Evolutionary conservation across 2,113 vertebrate genomes (phyloP), one percentile per base, ranked within the genome.

Genomic region (Petrocephalus microphthalmus): DNA sequence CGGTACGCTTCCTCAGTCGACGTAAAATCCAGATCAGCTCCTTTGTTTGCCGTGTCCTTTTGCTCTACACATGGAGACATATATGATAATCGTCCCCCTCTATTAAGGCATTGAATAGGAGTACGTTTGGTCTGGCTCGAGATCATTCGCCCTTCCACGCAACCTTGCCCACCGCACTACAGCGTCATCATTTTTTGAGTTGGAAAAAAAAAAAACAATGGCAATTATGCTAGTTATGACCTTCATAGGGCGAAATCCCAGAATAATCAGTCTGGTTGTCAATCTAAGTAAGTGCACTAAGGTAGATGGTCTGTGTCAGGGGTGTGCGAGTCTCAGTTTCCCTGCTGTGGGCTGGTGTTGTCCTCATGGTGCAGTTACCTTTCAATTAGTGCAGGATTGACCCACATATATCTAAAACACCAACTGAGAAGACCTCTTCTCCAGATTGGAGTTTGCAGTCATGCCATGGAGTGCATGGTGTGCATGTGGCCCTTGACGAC

Each of bases 1-100:
- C 89, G 89, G 91, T 29, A 91, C 6, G 19, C 92, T 93, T 93
- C 90, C 90, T 60, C 81, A 89, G 49, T 74, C 15, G 49, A 49
- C 45, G 20, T 74, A 86, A 89, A 86, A 67, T 86, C 71, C 74
- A 89, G 51, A 85, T 88, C 37, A 51, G 6, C 4, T 60, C 84
- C 29, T 53, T 89, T 45, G 22, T 84, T 86, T 22, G 45, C 15
- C 29, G 2, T 81, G 17, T 57, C 1, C 74, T 52, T 83, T 88
- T 60, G 19, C 81, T 60, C n/a, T 37, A 84, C 13, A 60, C 19
- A 17, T 42, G 54, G 20, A 78, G 42, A 64, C 84, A 78, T 85
- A 29, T 89, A 53, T 85, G 54, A 8, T 85, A 67, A 85, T 85
- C 11, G 54, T 25, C 33, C 84, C 1, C 49, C 42, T 11, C 71